These are phyloP conservation scores for Notolepis coatsorum DNA, from an alignment of 2,797 vertebrate genomes.

Conservation along the genomic window DNA sequence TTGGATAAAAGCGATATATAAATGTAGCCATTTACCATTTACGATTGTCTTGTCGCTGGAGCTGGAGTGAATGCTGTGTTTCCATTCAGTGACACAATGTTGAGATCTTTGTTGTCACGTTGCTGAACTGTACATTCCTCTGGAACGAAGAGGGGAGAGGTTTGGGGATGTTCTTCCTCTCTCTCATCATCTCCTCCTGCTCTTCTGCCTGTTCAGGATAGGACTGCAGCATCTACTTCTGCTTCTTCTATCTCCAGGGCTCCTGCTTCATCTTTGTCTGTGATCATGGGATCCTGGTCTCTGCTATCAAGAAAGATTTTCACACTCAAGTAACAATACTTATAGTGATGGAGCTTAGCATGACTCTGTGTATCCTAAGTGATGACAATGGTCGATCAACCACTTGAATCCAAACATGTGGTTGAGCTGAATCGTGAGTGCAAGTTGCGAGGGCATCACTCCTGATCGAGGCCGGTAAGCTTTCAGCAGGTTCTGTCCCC, in stretches of 20 bases:
- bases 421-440: constrained; percentile 7
- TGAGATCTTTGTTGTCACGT: constrained; percentile 8
- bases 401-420: constrained; percentile 12
- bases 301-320: neutral
- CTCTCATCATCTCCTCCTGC: neutral
- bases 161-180: neutral
- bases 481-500: constrained; percentile 7
- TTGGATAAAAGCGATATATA: too few relatives aligned
- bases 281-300: neutral
- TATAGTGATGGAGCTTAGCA: neutral
- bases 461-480: constrained; percentile 6
- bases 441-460: constrained; percentile 8
- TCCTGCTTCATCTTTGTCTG: neutral
- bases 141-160: too few relatives aligned
- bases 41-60: neutral
- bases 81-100: neutral
- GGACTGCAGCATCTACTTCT: neutral
- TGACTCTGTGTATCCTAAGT: constrained; percentile 9
- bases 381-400: constrained; percentile 3
- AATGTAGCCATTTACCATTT: too few relatives aligned
- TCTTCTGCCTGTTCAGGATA: neutral
- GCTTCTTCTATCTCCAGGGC: neutral
- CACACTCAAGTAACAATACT: constrained; percentile 4
- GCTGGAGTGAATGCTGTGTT: constrained; percentile 2
- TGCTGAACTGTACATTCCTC: neutral